Conservation (phyloP, 2,797 vertebrate species). For the Rhinella marina region DNA sequence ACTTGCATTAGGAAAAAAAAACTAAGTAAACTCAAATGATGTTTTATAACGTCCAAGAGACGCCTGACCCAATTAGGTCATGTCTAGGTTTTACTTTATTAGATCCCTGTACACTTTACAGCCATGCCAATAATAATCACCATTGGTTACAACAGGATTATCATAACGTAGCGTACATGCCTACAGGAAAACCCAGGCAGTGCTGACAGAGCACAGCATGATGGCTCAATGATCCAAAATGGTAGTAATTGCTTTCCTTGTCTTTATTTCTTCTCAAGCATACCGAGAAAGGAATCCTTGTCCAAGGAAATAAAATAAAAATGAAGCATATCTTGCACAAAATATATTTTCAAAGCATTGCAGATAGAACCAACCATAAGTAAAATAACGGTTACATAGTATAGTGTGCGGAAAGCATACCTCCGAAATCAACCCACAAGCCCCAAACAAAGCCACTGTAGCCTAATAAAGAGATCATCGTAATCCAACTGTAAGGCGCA, state of each 20-base stretch:
- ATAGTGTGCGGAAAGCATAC: background rate
- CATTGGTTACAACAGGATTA: conserved; percentile 62
- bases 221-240: conserved; percentile 63
- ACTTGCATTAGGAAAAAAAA: conserved; percentile 36
- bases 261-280: conserved; percentile 63
- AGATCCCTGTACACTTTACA: conserved; percentile 62
- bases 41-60: conserved; percentile 62
- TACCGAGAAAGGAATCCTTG: conserved; percentile 53
- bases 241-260: conserved; percentile 62
- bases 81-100: conserved; percentile 62
- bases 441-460: conserved; percentile 12
- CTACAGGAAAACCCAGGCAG: conserved; percentile 62
- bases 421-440: background rate
- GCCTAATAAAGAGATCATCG: conserved; percentile 35
- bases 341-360: conserved; percentile 30
- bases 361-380: conserved; percentile 41
- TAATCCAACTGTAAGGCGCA: conserved; percentile 18
- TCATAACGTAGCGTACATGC: conserved; percentile 64
- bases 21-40: conserved; percentile 49
- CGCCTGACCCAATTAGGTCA: conserved; percentile 63
- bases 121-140: conserved; percentile 64
- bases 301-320: conserved; percentile 55
- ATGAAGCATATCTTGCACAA: conserved; percentile 46
- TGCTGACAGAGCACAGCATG: conserved; percentile 63
- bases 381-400: conserved; percentile 9